These are phyloP conservation scores for Thymelicus acteon DNA, from an alignment of 2,888 invertebrate species.

Conservation along the genomic window DNA sequence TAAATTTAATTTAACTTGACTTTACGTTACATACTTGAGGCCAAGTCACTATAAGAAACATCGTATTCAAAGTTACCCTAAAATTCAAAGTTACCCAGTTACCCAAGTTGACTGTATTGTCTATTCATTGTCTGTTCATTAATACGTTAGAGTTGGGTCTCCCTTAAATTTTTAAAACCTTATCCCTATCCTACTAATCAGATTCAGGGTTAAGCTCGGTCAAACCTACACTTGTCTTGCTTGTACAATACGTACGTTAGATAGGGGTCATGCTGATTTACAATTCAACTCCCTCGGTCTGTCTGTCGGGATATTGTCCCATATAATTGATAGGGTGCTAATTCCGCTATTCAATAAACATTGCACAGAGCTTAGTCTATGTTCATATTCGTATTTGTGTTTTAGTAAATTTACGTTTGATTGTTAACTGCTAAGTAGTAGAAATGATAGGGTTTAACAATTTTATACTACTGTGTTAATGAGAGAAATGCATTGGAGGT, in stretches of 20 bases:
- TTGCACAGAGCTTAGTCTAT: slow-evolving; percentile 1
- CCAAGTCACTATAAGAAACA: too few relatives aligned
- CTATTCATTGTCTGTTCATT: too few relatives aligned
- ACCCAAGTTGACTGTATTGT: too few relatives aligned
- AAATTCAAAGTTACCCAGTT: too few relatives aligned
- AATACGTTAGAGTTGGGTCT: too few relatives aligned
- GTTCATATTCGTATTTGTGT: slow-evolving; percentile 12
- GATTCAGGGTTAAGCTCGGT: slow-evolving; percentile 2
- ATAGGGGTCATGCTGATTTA: slow-evolving; percentile 13
- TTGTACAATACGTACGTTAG: slow-evolving; percentile 7
- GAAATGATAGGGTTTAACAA: neutral
- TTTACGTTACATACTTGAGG: too few relatives aligned
- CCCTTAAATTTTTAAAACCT: neutral
- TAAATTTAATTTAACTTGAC: too few relatives aligned
- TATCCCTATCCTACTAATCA: neutral
- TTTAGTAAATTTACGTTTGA: slow-evolving; percentile 14
- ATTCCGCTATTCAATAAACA: slow-evolving; percentile 27
- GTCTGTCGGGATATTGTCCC: slow-evolving; percentile 28
- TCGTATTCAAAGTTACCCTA: too few relatives aligned
- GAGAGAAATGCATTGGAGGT: too few relatives aligned
- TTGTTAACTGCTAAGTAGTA: slow-evolving; percentile 9
- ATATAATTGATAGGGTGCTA: slow-evolving; percentile 29
- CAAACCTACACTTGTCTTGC: neutral
- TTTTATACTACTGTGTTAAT: neutral
- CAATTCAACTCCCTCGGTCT: slow-evolving; percentile 19